Evolutionary conservation across 2,888 invertebrate species (phyloP).

Genomic region (Meandrusa payeni): DNA sequence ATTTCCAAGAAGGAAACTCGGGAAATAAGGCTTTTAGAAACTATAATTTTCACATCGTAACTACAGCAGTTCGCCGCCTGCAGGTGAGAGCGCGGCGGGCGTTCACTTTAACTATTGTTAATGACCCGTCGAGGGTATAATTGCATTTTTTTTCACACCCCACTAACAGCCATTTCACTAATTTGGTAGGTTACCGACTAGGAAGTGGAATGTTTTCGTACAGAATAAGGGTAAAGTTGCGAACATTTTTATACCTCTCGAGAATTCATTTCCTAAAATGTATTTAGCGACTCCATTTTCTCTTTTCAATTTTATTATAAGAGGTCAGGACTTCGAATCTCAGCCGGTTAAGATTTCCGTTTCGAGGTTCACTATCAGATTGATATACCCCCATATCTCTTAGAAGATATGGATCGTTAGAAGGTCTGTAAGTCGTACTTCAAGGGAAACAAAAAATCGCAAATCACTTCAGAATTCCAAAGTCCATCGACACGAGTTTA

Average conservation of each 20-base stretch:
- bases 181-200: constrained; percentile 57
- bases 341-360: too few species aligned
- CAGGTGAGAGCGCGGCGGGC: constrained; percentile 37
- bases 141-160: constrained; percentile 68
- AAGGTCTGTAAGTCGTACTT: too few species aligned
- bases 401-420: too few species aligned
- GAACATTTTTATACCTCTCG: not conserved
- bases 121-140: constrained; percentile 72
- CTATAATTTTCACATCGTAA: constrained; percentile 32
- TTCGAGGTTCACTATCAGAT: too few species aligned
- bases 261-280: too few species aligned
- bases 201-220: constrained; percentile 33
- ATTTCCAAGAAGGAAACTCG: constrained; percentile 19
- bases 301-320: too few species aligned
- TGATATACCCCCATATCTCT: too few species aligned
- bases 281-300: too few species aligned
- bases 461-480: too few species aligned
- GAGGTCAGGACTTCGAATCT: too few species aligned
- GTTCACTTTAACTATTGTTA: constrained; percentile 66
- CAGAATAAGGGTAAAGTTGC: constrained; percentile 26
- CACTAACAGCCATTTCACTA: constrained; percentile 68
- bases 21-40: constrained; percentile 25
- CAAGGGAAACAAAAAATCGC: too few species aligned
- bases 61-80: constrained; percentile 29
- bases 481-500: too few species aligned